Base-by-base conservation (phyloP, 2,113 vertebrate genomes). In the Cryptomyrus ogoouensis region DNA sequence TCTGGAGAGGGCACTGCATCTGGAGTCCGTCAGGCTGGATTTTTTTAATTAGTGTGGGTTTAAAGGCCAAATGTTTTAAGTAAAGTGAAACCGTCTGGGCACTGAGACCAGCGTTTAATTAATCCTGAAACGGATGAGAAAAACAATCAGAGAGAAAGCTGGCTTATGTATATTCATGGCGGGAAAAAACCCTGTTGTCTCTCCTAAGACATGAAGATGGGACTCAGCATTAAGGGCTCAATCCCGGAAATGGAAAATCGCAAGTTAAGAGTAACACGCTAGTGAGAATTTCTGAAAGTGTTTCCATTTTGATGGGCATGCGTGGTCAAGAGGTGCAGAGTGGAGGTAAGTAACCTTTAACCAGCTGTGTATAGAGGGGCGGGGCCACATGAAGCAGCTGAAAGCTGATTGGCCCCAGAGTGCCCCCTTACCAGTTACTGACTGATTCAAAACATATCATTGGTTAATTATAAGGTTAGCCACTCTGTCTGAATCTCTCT, bases 51-150 rank as follows among this genome's bases (percentile, higher is more conserved):
- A 95, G 94, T 91, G 91, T 88, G 91, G 94, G 95, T 96, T 96
- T 95, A 96, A 93, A 94, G 94, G 94, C 93, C 92, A 92, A 94
- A 95, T 93, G 95, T 96, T 95, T 95, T 93, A 95, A 95, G 94
- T 95, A 94, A 94, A 94, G 95, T 95, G 93, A 92, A 94, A 93
- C 95, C 93, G 94, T 94, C 94, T 95, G 96, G 94, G 94, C 95
- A 95, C 94, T 95, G 93, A 94, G 94, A 93, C 94, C 93, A 93
- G 92, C 93, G 93, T 95, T 95, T 95, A 95, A 96, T 96, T 96
- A 96, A 96, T 96, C 95, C 94, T 91, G 91, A 95, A 95, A 95
- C 94, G 94, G 95, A 95, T 93, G 94, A 94, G 93, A 93, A 95
- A 95, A 95, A 96, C 92, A 89, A 85, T 84, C 53, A 84, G 35